Conservation (phyloP, 2,888 invertebrate species). For the Cerastis leucographa region DNA sequence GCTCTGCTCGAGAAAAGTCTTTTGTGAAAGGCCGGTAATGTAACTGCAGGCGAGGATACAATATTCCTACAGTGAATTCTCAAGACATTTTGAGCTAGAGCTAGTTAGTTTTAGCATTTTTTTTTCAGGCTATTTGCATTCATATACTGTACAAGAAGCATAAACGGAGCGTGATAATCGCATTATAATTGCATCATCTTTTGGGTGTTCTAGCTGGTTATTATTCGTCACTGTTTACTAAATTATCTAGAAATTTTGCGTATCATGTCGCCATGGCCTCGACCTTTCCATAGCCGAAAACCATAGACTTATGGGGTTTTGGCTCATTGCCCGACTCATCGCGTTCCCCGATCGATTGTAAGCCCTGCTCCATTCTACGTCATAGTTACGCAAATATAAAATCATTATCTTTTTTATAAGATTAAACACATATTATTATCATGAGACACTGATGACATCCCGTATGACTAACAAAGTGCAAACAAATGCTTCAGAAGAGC, state of each 20-base stretch:
- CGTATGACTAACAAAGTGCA: slow-evolving; percentile 50
- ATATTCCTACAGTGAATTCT: slow-evolving; percentile 22
- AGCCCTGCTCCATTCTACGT: slow-evolving; percentile 1
- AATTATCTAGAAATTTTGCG: slow-evolving; percentile 17
- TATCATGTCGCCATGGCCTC: slow-evolving; percentile 37
- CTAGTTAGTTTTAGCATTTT: neutral
- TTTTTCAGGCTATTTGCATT: slow-evolving; percentile 25
- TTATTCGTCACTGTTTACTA: slow-evolving; percentile 5
- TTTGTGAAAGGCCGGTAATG: slow-evolving; percentile 34
- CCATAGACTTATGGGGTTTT: slow-evolving; percentile 50
- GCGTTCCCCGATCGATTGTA: slow-evolving; percentile 54
- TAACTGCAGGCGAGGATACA: slow-evolving; percentile 38
- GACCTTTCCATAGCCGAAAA: slow-evolving; percentile 34
- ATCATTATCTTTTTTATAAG: slow-evolving; percentile 21
- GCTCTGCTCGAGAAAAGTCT: slow-evolving; percentile 19
- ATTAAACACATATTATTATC: slow-evolving; percentile 34
- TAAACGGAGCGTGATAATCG: neutral
- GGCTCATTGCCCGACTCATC: slow-evolving; percentile 56
- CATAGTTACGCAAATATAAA: slow-evolving; percentile 20
- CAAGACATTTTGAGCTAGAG: slow-evolving; percentile 11
- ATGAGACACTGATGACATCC: slow-evolving; percentile 51
- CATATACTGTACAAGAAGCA: neutral
- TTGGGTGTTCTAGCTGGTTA: neutral
- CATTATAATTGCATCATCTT: slow-evolving; percentile 7
- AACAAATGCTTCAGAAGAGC: slow-evolving; percentile 48